Evolutionary conservation across 2,113 vertebrate genomes (phyloP).

Genomic region (Semicossyphus pulcher): DNA sequence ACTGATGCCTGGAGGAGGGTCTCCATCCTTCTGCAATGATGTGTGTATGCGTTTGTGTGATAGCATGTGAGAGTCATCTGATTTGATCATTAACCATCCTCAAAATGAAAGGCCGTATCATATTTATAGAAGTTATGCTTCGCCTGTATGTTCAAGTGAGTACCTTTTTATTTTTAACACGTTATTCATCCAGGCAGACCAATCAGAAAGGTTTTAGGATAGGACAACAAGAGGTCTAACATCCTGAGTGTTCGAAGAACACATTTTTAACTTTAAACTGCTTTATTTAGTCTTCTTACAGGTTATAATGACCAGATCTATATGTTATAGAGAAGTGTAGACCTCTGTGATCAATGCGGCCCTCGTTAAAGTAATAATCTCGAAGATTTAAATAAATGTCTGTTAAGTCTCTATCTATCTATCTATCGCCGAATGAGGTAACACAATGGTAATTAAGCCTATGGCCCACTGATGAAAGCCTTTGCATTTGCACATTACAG

Average conservation of each 20-base stretch:
- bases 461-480: too few relatives aligned
- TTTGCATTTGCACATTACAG: too few relatives aligned
- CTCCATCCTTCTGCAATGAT: conserved; percentile 4
- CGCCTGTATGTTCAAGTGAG: background rate
- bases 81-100: conserved; percentile 3
- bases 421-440: too few relatives aligned
- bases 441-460: too few relatives aligned
- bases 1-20: conserved; percentile 20
- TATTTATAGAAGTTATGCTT: background rate
- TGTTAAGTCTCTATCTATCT: too few relatives aligned
- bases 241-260: background rate
- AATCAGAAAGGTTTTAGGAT: background rate
- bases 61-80: conserved; percentile 60
- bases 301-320: too few relatives aligned
- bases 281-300: too few relatives aligned
- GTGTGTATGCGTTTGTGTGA: conserved; percentile 1
- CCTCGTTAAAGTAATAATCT: too few relatives aligned
- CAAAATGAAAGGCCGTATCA: background rate
- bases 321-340: too few relatives aligned
- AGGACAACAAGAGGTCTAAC: background rate
- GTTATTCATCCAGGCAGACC: background rate
- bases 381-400: too few relatives aligned
- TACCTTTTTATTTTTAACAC: background rate
- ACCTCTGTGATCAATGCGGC: too few relatives aligned
- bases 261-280: background rate